Conservation (phyloP, 2,797 vertebrate genomes). For the Sebastiscus tertius region DNA sequence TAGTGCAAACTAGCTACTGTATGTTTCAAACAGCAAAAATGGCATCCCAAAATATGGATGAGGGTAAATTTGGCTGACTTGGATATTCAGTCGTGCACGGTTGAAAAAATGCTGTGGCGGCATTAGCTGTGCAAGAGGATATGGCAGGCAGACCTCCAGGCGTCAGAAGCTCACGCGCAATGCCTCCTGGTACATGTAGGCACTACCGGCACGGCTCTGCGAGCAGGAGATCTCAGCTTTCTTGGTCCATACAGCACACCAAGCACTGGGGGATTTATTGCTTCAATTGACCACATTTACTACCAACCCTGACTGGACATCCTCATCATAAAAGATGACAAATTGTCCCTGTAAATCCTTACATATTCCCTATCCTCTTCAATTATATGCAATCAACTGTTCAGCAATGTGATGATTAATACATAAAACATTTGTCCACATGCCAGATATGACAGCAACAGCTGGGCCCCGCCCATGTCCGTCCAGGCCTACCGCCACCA, state of each 20-base stretch:
- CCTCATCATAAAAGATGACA: not conserved
- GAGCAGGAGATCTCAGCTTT: not conserved
- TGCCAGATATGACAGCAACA: slow-evolving; percentile 90
- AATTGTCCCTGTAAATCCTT: not conserved
- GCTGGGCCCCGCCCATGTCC: slow-evolving; percentile 90
- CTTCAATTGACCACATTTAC: not conserved
- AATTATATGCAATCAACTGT: not conserved
- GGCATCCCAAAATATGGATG: not conserved
- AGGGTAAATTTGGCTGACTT: not conserved
- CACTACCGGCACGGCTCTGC: rapidly evolving
- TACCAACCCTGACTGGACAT: not conserved
- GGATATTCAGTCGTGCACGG: not conserved
- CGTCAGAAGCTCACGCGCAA: not conserved
- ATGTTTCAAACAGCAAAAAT: not conserved
- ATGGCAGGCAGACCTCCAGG: not conserved
- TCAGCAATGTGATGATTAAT: not conserved
- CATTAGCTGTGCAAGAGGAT: not conserved
- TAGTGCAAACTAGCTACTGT: not conserved
- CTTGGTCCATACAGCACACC: not conserved
- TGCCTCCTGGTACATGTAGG: not conserved
- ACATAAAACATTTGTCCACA: not conserved
- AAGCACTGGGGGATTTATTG: not conserved
- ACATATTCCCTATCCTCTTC: not conserved
- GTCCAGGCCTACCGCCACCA: slow-evolving; percentile 92
- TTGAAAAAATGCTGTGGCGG: not conserved